Conservation (phyloP, 2,113 vertebrate species). For the Anhinga anhinga region DNA sequence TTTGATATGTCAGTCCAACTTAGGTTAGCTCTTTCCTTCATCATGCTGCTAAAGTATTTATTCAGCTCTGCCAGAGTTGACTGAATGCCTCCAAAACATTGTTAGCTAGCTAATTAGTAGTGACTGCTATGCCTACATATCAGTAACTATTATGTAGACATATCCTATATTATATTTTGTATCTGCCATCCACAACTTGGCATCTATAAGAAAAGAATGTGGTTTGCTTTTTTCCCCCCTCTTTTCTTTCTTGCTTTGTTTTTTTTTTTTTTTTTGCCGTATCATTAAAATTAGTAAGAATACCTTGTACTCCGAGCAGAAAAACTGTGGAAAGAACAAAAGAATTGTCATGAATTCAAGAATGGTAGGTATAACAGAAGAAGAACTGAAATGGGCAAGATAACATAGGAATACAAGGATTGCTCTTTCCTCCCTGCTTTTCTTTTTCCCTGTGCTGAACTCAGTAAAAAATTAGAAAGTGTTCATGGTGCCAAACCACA, state of each 20-base stretch:
- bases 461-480: background rate
- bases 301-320: background rate
- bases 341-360: background rate
- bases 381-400: conserved; percentile 13
- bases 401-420: background rate
- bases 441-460: background rate
- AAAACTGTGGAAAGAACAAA: background rate
- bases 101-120: background rate
- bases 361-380: conserved; percentile 3
- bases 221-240: background rate
- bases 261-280: background rate
- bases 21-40: background rate
- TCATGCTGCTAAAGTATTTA: background rate
- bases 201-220: background rate
- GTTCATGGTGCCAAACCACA: background rate
- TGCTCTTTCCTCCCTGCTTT: background rate
- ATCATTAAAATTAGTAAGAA: background rate
- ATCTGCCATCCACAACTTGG: background rate
- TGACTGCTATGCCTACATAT: background rate
- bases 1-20: background rate
- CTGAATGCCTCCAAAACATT: background rate
- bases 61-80: background rate
- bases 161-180: background rate
- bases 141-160: background rate
- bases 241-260: background rate